Evolutionary conservation across 2,888 invertebrate species (phyloP).

Genomic region (Synanthedon vespiformis): DNA sequence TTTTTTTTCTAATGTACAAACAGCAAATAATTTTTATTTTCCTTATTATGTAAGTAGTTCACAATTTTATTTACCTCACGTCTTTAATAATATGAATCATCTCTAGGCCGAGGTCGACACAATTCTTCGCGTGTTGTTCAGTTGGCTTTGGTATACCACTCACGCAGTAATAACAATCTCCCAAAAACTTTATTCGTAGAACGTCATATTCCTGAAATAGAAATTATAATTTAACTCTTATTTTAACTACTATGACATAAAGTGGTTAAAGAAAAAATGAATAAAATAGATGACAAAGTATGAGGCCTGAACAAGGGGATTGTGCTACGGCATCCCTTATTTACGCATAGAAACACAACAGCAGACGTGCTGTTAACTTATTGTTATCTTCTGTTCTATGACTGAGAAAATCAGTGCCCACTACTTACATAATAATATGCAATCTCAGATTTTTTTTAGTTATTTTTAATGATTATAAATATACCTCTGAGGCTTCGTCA

Average conservation of each 20-base stretch:
- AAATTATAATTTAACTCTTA: background rate
- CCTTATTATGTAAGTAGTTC: no score
- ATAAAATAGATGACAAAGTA: background rate
- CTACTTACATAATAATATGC: no score
- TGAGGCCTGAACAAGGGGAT: background rate
- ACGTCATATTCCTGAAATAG: conserved; percentile 77
- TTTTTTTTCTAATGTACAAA: no score
- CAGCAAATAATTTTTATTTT: no score
- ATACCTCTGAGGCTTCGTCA: conserved; percentile 88
- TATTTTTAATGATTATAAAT: no score
- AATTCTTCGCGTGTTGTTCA: conserved; percentile 87
- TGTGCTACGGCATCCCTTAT: no score
- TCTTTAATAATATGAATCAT: conserved; percentile 93
- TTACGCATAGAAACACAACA: no score
- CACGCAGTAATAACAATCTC: conserved; percentile 95
- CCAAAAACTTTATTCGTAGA: conserved; percentile 90
- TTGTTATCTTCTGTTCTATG: no score
- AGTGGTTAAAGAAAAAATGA: background rate
- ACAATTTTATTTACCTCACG: conserved; percentile 73
- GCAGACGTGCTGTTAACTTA: no score
- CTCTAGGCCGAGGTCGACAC: conserved; percentile 89
- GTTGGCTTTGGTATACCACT: conserved; percentile 86
- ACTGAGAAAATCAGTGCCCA: no score
- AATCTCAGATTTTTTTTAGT: no score
- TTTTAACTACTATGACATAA: background rate